Evolutionary conservation across 2,113 vertebrate genomes (phyloP).

Genomic region (Procavia capensis): DNA sequence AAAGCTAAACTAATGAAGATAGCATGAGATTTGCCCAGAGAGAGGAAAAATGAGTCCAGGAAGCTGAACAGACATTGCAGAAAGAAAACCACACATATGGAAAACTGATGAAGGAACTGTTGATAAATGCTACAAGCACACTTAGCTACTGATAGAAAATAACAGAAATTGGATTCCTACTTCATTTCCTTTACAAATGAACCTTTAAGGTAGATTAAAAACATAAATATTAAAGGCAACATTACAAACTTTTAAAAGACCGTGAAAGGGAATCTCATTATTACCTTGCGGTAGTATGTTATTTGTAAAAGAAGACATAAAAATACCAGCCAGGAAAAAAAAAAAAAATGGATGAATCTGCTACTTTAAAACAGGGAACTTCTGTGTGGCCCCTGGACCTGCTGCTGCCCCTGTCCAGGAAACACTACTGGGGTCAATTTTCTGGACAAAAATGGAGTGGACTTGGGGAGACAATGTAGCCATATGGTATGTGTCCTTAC

Average conservation of each 20-base stretch:
- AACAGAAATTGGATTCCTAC: neutral
- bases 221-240: slow-evolving; percentile 30
- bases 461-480: too few relatives aligned
- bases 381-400: too few relatives aligned
- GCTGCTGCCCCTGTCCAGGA: too few relatives aligned
- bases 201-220: slow-evolving; percentile 31
- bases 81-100: neutral
- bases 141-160: slow-evolving; percentile 27
- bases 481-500: too few relatives aligned
- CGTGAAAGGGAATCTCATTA: slow-evolving; percentile 22
- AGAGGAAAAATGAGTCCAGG: neutral
- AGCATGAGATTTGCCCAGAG: neutral
- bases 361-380: slow-evolving; percentile 10
- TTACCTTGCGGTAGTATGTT: neutral
- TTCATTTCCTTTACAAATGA: neutral
- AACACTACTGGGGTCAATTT: too few relatives aligned
- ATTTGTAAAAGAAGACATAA: neutral
- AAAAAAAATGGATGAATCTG: slow-evolving; percentile 6
- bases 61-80: neutral
- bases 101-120: neutral
- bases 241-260: slow-evolving; percentile 20
- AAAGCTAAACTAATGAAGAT: slow-evolving; percentile 52
- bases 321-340: slow-evolving; percentile 35
- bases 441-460: too few relatives aligned
- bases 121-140: neutral